Conservation (phyloP, 30 jellyfish, hydroid and myxozoan genomes). For the Hydractinia symbiolongicarpus region DNA sequence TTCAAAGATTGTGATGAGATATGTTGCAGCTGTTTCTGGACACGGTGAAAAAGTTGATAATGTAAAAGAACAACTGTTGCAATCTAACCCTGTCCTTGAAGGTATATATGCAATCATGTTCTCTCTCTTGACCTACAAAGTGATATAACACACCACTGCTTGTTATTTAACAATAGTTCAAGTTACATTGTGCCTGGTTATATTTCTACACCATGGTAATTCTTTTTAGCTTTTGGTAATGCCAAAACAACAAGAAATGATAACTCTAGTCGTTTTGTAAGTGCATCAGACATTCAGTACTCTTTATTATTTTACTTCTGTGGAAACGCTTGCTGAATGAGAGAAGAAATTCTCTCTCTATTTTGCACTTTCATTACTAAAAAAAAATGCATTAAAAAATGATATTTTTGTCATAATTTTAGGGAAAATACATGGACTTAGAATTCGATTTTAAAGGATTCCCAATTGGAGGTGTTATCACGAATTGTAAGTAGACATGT, state of each 20-base stretch:
- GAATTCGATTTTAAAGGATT: constrained; percentile 96
- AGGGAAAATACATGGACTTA: constrained; percentile 98
- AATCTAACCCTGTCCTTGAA: constrained; percentile 95
- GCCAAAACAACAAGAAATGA: constrained; percentile 98
- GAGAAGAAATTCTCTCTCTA: too few species aligned
- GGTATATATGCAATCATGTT: constrained; percentile 32
- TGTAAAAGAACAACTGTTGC: constrained; percentile 87
- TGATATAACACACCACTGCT: too few species aligned
- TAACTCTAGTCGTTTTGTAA: constrained; percentile 94
- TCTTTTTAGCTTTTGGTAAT: constrained; percentile 84
- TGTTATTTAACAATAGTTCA: too few species aligned
- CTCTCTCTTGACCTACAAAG: too few species aligned
- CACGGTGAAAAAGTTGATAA: constrained; percentile 85
- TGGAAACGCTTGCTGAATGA: too few species aligned
- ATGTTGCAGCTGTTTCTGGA: constrained; percentile 98
- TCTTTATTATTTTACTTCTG: too few species aligned
- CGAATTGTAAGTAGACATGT: constrained; percentile 64
- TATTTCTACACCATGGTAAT: neutral
- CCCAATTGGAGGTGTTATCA: constrained; percentile 97
- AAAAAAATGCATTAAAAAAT: neutral
- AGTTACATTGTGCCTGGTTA: too few species aligned
- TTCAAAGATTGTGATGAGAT: constrained; percentile 91
- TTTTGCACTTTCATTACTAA: neutral
- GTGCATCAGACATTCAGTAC: constrained; percentile 3
- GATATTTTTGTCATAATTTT: neutral